Percentiles rank a stretch among this genome's conserved stretches.
These are phyloP conservation scores for Allophyes oxyacanthae DNA, from an alignment of 2,888 invertebrate species.

Conservation along the genomic window DNA sequence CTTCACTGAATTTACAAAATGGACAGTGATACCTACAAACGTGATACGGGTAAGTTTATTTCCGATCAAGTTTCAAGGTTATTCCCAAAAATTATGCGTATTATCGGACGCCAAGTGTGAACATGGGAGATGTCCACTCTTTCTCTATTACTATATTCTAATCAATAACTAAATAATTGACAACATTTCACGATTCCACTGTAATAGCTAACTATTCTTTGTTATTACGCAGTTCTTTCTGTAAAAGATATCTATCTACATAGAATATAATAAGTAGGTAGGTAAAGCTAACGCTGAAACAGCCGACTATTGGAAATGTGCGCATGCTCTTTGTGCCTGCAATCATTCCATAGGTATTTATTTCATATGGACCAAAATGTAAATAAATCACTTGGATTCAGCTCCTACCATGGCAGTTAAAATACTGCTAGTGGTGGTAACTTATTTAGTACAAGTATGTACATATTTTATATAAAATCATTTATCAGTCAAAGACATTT, in stretches of 20 bases:
- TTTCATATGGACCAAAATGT: neutral
- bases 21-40: slow-evolving; percentile 27
- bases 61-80: neutral
- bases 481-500: no score
- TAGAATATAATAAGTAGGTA: neutral
- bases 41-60: slow-evolving; percentile 29
- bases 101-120: slow-evolving; percentile 1
- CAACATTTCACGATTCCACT: neutral
- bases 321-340: neutral
- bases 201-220: neutral
- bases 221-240: slow-evolving; percentile 5
- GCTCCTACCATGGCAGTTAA: no score
- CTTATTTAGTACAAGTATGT: no score
- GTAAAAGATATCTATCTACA: neutral
- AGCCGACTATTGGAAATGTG: neutral
- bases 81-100: slow-evolving; percentile 1
- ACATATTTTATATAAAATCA: no score
- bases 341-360: neutral
- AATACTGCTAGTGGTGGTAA: no score
- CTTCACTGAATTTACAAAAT: slow-evolving; percentile 34
- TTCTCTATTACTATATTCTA: slow-evolving; percentile 15
- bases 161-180: slow-evolving; percentile 12
- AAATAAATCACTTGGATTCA: no score
- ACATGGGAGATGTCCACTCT: slow-evolving; percentile 10
- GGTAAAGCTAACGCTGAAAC: neutral